These are phyloP conservation scores for Limanda limanda DNA, from an alignment of 2,113 vertebrate species.

Conservation along the genomic window DNA sequence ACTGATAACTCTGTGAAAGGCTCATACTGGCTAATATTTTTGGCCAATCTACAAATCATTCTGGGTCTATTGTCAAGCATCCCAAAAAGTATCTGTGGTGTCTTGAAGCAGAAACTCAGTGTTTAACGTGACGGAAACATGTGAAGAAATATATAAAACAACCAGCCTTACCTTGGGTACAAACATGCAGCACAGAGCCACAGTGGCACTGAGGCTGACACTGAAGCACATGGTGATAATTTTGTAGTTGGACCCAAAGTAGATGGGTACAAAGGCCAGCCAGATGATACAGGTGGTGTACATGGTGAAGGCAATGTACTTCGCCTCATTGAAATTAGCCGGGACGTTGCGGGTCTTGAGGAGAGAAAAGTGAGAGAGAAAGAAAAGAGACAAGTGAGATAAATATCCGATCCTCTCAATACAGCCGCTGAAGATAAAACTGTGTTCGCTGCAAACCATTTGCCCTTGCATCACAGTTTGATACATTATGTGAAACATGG, in stretches of 20 bases:
- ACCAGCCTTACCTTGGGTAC: slow-evolving; percentile 88
- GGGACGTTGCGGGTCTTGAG: slow-evolving; percentile 93
- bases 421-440: background rate
- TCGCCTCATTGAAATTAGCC: slow-evolving; percentile 98
- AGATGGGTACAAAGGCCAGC: slow-evolving; percentile 99
- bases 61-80: background rate
- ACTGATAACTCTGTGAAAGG: too few species aligned
- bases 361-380: slow-evolving; percentile 15
- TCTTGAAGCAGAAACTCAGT: background rate
- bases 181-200: slow-evolving; percentile 98
- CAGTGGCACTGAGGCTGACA: slow-evolving; percentile 96
- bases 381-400: slow-evolving; percentile 14
- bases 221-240: slow-evolving; percentile 99
- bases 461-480: background rate
- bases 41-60: too few species aligned
- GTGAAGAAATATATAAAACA: too few species aligned
- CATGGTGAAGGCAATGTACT: slow-evolving; percentile 99
- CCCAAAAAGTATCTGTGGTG: background rate
- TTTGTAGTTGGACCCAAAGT: slow-evolving; percentile 99
- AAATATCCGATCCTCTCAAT: background rate
- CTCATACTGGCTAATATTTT: too few species aligned
- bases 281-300: slow-evolving; percentile 99
- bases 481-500: background rate
- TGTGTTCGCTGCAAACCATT: background rate
- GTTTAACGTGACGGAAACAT: too few species aligned